These are phyloP conservation scores for Zygothrica quintamaculata DNA, from an alignment of 2,888 invertebrate species.

Conservation along the genomic window DNA sequence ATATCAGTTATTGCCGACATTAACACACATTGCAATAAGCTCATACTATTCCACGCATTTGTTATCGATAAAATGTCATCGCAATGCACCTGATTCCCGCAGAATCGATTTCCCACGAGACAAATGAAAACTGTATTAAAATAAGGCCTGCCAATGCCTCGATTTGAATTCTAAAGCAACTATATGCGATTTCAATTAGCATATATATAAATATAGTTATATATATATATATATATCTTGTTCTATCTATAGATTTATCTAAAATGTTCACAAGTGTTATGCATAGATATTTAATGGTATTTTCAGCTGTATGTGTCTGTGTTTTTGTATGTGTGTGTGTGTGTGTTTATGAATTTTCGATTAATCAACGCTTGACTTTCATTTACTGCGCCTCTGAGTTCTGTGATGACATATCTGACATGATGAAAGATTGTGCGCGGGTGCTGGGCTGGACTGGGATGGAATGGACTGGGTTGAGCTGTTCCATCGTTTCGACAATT, in stretches of 20 bases:
- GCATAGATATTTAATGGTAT: constrained; percentile 39
- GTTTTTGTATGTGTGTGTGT: too few relatives aligned
- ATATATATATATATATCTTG: constrained; percentile 1
- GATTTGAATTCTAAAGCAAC: constrained; percentile 3
- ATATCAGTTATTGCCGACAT: too few relatives aligned
- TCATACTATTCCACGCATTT: too few relatives aligned
- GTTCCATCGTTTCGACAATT: constrained; percentile 60
- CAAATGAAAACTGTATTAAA: constrained; percentile 34
- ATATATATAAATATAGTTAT: not conserved
- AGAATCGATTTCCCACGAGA: constrained; percentile 12
- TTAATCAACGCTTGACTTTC: constrained; percentile 72
- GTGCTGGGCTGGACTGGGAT: not conserved
- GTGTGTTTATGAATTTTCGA: constrained; percentile 61
- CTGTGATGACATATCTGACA: constrained; percentile 73
- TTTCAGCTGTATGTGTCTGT: constrained; percentile 18
- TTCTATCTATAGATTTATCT: not conserved
- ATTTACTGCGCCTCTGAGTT: constrained; percentile 43
- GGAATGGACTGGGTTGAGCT: constrained; percentile 9
- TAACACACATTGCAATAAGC: too few relatives aligned
- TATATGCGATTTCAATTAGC: too few relatives aligned
- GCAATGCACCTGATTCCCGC: too few relatives aligned
- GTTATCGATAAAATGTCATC: constrained; percentile 3
- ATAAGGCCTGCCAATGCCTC: constrained; percentile 31
- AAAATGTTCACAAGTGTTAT: not conserved
- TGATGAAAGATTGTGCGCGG: constrained; percentile 64